Base-by-base conservation (phyloP, 2,797 vertebrate species). In the Acomys russatus region DNA sequence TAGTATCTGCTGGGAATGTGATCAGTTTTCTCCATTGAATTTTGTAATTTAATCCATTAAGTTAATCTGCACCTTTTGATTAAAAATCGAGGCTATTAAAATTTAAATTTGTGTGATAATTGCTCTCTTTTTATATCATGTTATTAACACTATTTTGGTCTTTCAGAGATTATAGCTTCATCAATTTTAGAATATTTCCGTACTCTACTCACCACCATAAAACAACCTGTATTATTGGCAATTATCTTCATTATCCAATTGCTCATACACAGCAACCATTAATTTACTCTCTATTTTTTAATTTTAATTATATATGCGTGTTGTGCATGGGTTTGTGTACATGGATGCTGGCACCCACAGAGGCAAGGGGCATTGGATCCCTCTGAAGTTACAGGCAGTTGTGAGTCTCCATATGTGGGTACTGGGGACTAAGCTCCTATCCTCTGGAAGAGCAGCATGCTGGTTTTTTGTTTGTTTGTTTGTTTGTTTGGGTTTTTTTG, bases 111-210 rank as follows among this genome's bases (percentile, higher is more conserved):
- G 28, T 33, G 15, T 33, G 15, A 9, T 51, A 28, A 54, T 18
- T 51, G 12, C 14, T 33, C 76, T 30, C 12, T 76, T 76, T 49
- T 3, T 22, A 44, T 78, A 38, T 30, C 12, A 54, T 78, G 49
- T 54, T 54, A 18, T 28, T 78, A 54, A 30, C 12, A 28, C 28
- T 30, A 18, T 17, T 51, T 78, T 30, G 44, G 0, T 51, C 25
- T 30, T 78, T 78, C 25, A 51, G 49, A 4, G 64, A 33, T 12
- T 68, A 68, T 30, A 68, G 15, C 17, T 78, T 78, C 28, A 54
- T 77, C 28, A 80, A 82, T 77, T 97, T 93, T 92, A 90, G 35
- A 86, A 71, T 87, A 89, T 77, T 82, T 77, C n/a, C 8, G 15
- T 30, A 51, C 30, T 54, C 59, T 33, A 76, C 18, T 28, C 17